These are phyloP conservation scores for Rhineura floridana DNA, from an alignment of 2,113 vertebrate genomes.

Conservation along the genomic window DNA sequence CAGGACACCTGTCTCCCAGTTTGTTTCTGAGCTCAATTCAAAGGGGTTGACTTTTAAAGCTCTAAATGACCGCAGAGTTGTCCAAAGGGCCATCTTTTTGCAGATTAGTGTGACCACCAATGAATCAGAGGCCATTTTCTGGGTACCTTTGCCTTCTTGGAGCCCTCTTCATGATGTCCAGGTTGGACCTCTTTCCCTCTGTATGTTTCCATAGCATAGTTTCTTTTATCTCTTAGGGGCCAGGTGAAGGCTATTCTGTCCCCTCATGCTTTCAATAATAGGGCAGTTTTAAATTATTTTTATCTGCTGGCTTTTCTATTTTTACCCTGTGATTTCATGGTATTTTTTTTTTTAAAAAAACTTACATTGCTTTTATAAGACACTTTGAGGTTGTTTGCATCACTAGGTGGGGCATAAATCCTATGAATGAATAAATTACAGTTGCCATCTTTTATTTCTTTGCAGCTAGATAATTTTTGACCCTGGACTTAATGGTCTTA, in stretches of 20 bases:
- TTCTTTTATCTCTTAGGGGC: neutral
- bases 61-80: neutral
- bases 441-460: too few relatives aligned
- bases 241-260: neutral
- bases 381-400: neutral
- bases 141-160: neutral
- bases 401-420: neutral
- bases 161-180: neutral
- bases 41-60: neutral
- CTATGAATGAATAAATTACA: neutral
- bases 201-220: neutral
- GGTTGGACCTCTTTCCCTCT: neutral
- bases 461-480: too few relatives aligned
- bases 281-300: neutral
- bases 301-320: neutral
- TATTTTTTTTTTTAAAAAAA: too few relatives aligned
- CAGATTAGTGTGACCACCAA: neutral
- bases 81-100: neutral
- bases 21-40: too few relatives aligned
- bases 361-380: neutral
- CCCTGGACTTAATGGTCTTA: too few relatives aligned
- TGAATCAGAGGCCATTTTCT: neutral
- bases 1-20: too few relatives aligned
- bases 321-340: too few relatives aligned
- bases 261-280: neutral